Percentiles rank a stretch among this genome's conserved stretches.
Evolutionary conservation across 2,888 invertebrate species (phyloP).

Genomic region (Mechanitis messenoides): DNA sequence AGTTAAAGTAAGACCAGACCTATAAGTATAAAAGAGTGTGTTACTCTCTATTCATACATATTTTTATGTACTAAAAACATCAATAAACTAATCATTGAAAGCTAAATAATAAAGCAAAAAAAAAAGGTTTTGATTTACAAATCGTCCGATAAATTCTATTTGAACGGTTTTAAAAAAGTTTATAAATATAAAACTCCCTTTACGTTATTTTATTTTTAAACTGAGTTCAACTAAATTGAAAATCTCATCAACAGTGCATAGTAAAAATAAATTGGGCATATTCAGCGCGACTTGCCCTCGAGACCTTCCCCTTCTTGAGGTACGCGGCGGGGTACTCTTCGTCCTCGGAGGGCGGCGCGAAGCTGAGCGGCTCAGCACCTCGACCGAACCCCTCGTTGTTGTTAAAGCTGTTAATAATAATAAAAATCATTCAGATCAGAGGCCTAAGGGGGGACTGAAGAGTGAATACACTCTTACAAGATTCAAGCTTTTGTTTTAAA

Average conservation of each 20-base stretch:
- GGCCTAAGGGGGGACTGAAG: too few species aligned
- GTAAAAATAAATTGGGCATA: constrained; percentile 54
- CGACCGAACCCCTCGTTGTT: constrained; percentile 71
- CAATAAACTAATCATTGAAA: neutral
- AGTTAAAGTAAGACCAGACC: neutral
- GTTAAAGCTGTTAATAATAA: constrained; percentile 62
- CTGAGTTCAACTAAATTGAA: neutral
- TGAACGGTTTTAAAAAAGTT: too few species aligned
- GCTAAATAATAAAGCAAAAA: constrained; percentile 7
- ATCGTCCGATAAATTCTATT: too few species aligned
- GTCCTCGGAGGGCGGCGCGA: constrained; percentile 83
- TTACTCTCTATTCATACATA: too few species aligned
- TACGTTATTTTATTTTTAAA: too few species aligned
- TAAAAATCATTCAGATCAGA: too few species aligned
- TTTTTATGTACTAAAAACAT: neutral
- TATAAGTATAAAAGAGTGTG: too few species aligned
- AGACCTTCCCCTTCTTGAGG: constrained; percentile 83
- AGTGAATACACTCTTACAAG: too few species aligned
- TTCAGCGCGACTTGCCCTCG: constrained; percentile 73
- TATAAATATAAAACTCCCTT: too few species aligned
- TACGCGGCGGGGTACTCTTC: constrained; percentile 82
- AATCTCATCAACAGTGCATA: neutral
- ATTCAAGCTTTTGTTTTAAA: too few species aligned
- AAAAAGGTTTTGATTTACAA: constrained; percentile 10
- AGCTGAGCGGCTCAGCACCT: constrained; percentile 76